Evolutionary conservation across 2,797 vertebrate species (phyloP), one percentile per base, ranked within the genome.

Genomic region (Aldrovandia affinis): DNA sequence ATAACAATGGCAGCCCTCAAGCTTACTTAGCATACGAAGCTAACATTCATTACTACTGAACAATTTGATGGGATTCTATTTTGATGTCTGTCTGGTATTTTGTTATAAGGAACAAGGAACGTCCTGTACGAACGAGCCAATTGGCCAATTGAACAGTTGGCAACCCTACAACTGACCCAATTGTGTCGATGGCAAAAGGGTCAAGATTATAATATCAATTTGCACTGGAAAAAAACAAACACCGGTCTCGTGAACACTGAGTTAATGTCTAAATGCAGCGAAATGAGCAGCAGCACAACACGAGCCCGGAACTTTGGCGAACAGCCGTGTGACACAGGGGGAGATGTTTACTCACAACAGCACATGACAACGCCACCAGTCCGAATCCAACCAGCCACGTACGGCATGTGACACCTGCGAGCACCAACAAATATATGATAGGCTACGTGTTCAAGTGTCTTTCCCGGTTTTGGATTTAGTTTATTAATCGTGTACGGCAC

Each of bases 111-210:
- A n/a, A n/a, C n/a, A n/a, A n/a, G n/a, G n/a, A n/a, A n/a, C n/a
- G n/a, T n/a, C n/a, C n/a, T n/a, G n/a, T n/a, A n/a, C n/a, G 89
- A 90, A 87, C 91, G 86, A 88, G 90, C 93, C 92, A 93, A 84
- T 89, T 89, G 89, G 91, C 90, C 90, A 92, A 86, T 87, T 77
- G 88, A 85, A 54, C 88, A 88, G 86, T 88, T 85, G 3, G 10
- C 65, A 63, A 36, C 20, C 79, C 83, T 54, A 87, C 85, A 73
- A 83, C 22, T 86, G 86, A 86, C 85, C 85, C 83, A 90, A 86
- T 91, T 91, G 86, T 89, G n/a, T 68, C 84, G 81, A 90, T 91
- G 82, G 28, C 57, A 55, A 36, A 20, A 18, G 61, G 50, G 63
- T 86, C 50, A 87, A 65, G 42, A 79, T 84, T 86, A 87, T 80